Base-by-base conservation (phyloP, 2,113 vertebrate species). In the Puma concolor region DNA sequence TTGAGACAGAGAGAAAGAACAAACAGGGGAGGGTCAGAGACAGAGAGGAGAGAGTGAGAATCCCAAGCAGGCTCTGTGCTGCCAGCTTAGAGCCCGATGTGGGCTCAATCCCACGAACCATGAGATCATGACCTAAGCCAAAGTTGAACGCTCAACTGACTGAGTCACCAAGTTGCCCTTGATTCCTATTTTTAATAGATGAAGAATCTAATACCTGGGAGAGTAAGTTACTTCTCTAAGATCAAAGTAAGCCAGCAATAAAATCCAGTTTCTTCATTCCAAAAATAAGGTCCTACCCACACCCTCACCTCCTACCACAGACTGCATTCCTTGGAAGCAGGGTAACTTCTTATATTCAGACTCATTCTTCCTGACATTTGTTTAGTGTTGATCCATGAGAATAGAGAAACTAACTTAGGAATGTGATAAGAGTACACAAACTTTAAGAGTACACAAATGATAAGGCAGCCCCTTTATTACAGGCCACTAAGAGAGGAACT, bases 141-240 rank as follows among this genome's bases (percentile, higher is more conserved):
- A 60, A 60, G 57, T 60, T 23, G 57, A 21, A 60, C 57, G 2
- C 21, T 60, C 57, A 23, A 60, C 57, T 7, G 23, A 23, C 21
- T 60, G 57, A 60, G 57, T 21, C 57, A 60, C 8, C 21, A 21
- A 3, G 21, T 21, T 8, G 8, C 57, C 57, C 57, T 21, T 76
- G 25, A 94, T 85, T 89, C 16, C 8, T 52, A 33, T 83, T 82
- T 94, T 94, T 90, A 63, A 63, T 87, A 90, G 4, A 90, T 52
- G 9, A 87, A 48, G 2, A 91, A 69, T 90, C 12, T 86, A 82
- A 69, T 63, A n/a, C 23, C 14, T 48, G 16, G 10, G 4, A 85
- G 19, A 86, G 69, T 87, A 60, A 74, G 50, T 93, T 84, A 44
- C 7, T 64, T 88, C 9, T 44, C 93, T 60, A 84, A 64, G 48